These are phyloP conservation scores for Gorsachius magnificus DNA, from an alignment of 2,797 vertebrate species.

Conservation along the genomic window DNA sequence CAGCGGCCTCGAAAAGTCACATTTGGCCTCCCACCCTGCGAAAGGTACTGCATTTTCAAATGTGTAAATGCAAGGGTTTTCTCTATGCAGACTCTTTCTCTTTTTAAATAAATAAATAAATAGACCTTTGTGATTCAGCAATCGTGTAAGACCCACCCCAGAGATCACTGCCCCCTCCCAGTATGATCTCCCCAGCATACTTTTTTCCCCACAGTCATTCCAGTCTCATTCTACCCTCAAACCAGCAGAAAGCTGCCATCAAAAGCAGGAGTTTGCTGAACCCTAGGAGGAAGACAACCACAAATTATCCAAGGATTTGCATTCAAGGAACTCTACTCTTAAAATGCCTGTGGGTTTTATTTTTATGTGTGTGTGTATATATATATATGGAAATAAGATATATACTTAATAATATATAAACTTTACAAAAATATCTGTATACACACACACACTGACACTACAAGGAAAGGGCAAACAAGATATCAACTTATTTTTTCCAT, in stretches of 20 bases:
- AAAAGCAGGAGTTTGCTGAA: not conserved
- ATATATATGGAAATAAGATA: too few relatives aligned
- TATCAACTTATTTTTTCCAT: not conserved
- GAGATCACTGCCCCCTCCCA: not conserved
- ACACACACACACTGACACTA: not conserved
- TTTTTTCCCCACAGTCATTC: not conserved
- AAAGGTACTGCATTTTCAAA: not conserved
- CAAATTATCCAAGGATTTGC: not conserved
- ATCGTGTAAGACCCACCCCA: not conserved
- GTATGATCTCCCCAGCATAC: not conserved
- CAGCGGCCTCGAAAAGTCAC: rapidly evolving
- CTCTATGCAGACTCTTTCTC: not conserved
- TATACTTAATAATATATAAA: not conserved
- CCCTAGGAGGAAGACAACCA: not conserved
- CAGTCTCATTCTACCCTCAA: not conserved
- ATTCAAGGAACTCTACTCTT: not conserved
- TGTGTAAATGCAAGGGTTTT: rapidly evolving
- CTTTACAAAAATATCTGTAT: not conserved
- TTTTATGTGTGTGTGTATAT: not conserved
- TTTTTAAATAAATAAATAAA: not conserved
- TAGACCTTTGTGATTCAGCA: not conserved
- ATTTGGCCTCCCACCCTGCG: not conserved
- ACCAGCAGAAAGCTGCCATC: not conserved
- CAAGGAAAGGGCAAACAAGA: not conserved
- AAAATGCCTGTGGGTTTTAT: slow-evolving; percentile 30